phyloP scores from a whole-genome alignment of 2,888 invertebrate species.

The Ditylenchus weischeri region DNA sequence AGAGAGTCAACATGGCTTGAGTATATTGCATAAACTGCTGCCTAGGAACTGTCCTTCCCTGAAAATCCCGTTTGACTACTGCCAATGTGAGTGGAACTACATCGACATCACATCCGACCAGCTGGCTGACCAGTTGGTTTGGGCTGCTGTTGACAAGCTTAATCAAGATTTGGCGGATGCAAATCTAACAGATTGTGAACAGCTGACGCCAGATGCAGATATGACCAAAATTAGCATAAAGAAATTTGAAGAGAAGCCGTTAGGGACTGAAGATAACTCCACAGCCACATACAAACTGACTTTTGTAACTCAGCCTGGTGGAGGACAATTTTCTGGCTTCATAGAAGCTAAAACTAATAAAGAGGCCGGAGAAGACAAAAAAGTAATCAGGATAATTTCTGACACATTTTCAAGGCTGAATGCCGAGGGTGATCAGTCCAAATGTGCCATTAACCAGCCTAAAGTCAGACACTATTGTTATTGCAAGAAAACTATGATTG shows the following conservation, averaged over 20 bases:
- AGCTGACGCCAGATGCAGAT: not conserved
- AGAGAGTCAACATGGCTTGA: not conserved
- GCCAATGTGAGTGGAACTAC: slow-evolving; percentile 15
- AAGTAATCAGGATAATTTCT: not conserved
- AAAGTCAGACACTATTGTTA: slow-evolving; percentile 3
- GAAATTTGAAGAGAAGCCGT: not conserved
- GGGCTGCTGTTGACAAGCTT: not conserved
- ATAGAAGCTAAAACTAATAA: not conserved
- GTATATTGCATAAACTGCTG: not conserved
- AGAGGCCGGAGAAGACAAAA: not conserved
- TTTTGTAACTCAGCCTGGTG: slow-evolving; percentile 8
- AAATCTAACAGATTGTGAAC: slow-evolving; percentile 1
- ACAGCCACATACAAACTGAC: not conserved
- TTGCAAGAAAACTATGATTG: not conserved
- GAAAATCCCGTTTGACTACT: slow-evolving; percentile 25
- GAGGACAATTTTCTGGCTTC: slow-evolving; percentile 11
- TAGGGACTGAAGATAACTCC: not conserved
- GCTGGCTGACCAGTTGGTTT: not conserved
- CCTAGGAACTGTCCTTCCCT: slow-evolving; percentile 20
- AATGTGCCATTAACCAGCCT: not conserved
- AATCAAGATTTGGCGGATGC: slow-evolving; percentile 3
- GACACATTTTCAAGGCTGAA: not conserved
- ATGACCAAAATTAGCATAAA: not conserved
- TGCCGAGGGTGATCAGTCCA: not conserved
- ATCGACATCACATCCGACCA: too few relatives aligned